Percentiles rank a stretch among this genome's conserved stretches.
Conservation (phyloP, 2,113 vertebrate species). For the Sus scrofa region T2T-Sscrofa CM000816.6:86105501-86106000, state of each 20-base stretch:
- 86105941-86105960: not conserved
- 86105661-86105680: not conserved
- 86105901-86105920: not conserved
- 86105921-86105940: not conserved
- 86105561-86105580: slow-evolving; percentile 32
- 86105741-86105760: not conserved
- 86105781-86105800: not conserved
- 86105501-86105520: slow-evolving; percentile 46
- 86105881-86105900: not conserved
- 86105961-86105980: slow-evolving; percentile 31
- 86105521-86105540: slow-evolving; percentile 6
- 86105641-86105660: not conserved
- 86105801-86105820: not conserved
- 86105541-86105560: not conserved
- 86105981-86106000: not conserved
- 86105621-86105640: not conserved
- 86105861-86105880: not conserved
- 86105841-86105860: not conserved
- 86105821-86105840: not conserved
- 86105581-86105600: not conserved
- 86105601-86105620: not conserved
- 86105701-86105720: not conserved
- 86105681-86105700: not conserved
- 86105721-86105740: not conserved
- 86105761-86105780: not conserved